Base-by-base conservation (phyloP, 2,888 invertebrate species). In the Lochmaea crataegi region DNA sequence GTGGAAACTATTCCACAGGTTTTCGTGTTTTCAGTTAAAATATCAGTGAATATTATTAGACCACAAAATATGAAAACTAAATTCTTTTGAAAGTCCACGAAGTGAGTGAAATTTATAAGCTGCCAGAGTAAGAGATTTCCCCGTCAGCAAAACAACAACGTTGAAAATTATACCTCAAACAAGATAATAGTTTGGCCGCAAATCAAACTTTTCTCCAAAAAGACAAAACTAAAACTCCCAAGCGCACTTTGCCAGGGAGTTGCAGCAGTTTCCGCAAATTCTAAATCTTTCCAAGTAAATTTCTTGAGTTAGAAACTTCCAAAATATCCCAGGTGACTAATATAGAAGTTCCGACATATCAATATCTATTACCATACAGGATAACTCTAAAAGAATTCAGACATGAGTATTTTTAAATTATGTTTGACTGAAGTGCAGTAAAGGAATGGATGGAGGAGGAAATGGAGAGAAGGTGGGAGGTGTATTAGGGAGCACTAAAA, bases 181-280 rank as follows among this genome's bases (percentile, higher is more conserved):
- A 63, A 63, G 42, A 63, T 42, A 42, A 63, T 63, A 41, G 18
- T 63, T 41, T 63, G 16, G 16, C 61, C 61, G 42, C 61, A 63
- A 63, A 63, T 63, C 61, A 41, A 63, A 63, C 61, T 63, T 63
- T 63, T 11, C 61, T 12, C 11, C 18, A 18, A 63, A 60, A n/a
- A 32, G 60, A 60, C 60, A 42, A 41, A 63, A 63, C 18, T 18
- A 41, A 53, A 63, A 63, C 61, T 42, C 18, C 18, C 11, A n/a
- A 63, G 18, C 42, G 18, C 42, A 63, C 22, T n/a, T 41, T 41
- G 61, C 16, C 41, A 9, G n/a, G 61, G 11, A 61, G 61, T 61
- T 61, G 41, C 16, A 38, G 14, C 16, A 61, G 38, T 61, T 61
- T 41, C 41, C n/a, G 41, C 16, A 16, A 38, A 16, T 61, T 61